Evolutionary conservation across 1,140 invertebrate species (phyloP).

Genomic region (Dreissena rostriformis): DNA sequence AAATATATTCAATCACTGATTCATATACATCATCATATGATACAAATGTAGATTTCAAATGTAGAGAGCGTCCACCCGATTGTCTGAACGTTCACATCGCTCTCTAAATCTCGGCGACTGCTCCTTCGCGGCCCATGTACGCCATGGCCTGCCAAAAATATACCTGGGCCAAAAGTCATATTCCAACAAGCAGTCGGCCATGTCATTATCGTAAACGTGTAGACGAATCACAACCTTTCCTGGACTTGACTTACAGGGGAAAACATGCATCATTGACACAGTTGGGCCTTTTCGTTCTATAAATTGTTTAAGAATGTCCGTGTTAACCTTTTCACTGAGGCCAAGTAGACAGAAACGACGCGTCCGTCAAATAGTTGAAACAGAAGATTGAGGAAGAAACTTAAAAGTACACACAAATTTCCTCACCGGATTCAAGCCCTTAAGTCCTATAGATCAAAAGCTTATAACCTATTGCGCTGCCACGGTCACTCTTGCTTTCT

Average conservation of each 20-base stretch:
- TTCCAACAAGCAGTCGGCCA: background rate
- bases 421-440: too few relatives aligned
- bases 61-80: too few relatives aligned
- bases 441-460: too few relatives aligned
- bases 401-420: too few relatives aligned
- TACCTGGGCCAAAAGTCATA: slow-evolving; percentile 3
- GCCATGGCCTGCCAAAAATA: slow-evolving; percentile 3
- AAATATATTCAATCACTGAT: slow-evolving; percentile 37
- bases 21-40: slow-evolving; percentile 32
- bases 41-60: slow-evolving; percentile 16
- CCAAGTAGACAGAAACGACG: background rate
- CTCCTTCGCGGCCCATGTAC: background rate
- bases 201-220: background rate
- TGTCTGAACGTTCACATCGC: background rate
- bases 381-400: too few relatives aligned
- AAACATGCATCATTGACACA: background rate
- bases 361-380: too few relatives aligned
- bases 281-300: background rate
- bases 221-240: background rate
- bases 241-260: background rate
- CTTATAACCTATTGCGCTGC: too few relatives aligned
- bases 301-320: background rate
- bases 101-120: background rate
- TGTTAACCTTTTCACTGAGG: background rate
- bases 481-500: too few relatives aligned